Base-by-base conservation (phyloP, 2,113 vertebrate genomes). In the Azemiops feae region DNA sequence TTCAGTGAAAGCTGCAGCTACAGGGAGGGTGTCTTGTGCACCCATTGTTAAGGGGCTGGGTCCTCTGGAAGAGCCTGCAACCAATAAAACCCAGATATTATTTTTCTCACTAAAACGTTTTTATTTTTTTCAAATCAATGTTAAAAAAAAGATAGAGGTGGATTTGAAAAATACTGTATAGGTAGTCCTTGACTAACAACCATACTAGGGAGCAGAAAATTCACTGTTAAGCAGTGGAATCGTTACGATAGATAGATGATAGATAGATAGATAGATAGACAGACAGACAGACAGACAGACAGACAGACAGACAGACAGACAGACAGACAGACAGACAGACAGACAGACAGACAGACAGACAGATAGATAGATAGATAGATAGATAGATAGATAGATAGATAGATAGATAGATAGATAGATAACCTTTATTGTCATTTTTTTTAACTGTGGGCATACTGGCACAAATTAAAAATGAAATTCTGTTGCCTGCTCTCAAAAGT, bases 41-140 rank as follows among this genome's bases (percentile, higher is more conserved):
- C 99, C 99, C 99, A 99, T 99, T 95, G 99, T 99, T n/a, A 99
- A 98, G 5, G 99, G 99, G 95, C 99, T 99, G 92, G 99, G 99
- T 5, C 99, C 99, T 96, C 99, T 97, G 1, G 99, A 99, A 1
- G 98, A 99, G 85, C 98, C 99, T 99, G 95, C 47, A 97, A 94
- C 47, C 97, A 91, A 98, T 57, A 92, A 95, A 85, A 96, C 16
- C 9, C 3, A 93, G n/a, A 95, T 89, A 92, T 47, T 96, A 93
- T 95, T 93, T 95, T 74, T 57, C 11, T 69, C 18, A 85, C 34
- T 45, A 14, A 58, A 92, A 85, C 88, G 57, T 92, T 52, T 45
- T 64, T 27, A 47, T 4, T 12, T 89, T 89, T 57, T 93, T 69
- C 94, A 93, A 87, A 11, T 11, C 25, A 85, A 81, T 14, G n/a